These are phyloP conservation scores for Salarias fasciatus DNA, from an alignment of 2,797 vertebrate species.

Conservation along the genomic window DNA sequence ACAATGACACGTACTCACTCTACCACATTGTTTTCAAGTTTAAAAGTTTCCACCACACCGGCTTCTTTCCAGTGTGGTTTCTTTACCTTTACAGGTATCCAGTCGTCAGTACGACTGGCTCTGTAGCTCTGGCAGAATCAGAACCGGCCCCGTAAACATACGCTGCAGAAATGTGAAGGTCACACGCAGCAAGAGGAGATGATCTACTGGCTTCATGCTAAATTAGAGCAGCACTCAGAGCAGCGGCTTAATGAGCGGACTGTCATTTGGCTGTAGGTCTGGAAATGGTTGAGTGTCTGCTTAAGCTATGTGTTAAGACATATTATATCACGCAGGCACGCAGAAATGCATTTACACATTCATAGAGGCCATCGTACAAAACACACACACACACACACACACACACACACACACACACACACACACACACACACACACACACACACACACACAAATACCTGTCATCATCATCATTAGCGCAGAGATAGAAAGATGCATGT, in stretches of 20 bases:
- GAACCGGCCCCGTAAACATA: slow-evolving; percentile 30
- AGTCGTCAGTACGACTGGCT: slow-evolving; percentile 28
- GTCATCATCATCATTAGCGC: slow-evolving; percentile 73
- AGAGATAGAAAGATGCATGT: slow-evolving; percentile 72
- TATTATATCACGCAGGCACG: slow-evolving; percentile 53
- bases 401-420: slow-evolving; percentile 17
- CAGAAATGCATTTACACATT: slow-evolving; percentile 50
- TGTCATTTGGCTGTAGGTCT: slow-evolving; percentile 68
- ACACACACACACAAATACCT: slow-evolving; percentile 20
- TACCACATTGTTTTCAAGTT: no score
- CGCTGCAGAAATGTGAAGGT: slow-evolving; percentile 64
- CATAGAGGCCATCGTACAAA: slow-evolving; percentile 10
- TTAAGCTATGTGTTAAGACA: slow-evolving; percentile 63
- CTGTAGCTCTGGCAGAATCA: slow-evolving; percentile 24
- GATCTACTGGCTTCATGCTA: slow-evolving; percentile 61
- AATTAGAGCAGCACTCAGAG: slow-evolving; percentile 61
- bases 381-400: slow-evolving; percentile 21
- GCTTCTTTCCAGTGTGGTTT: neutral
- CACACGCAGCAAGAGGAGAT: slow-evolving; percentile 45
- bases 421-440: slow-evolving; percentile 8
- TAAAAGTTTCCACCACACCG: no score
- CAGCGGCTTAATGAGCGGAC: slow-evolving; percentile 71
- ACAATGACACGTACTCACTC: no score
- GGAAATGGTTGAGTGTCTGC: slow-evolving; percentile 70
- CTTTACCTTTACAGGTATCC: slow-evolving; percentile 10